These are phyloP conservation scores for Botia almorhae DNA, from an alignment of 2,797 vertebrate species.

Conservation along the genomic window DNA sequence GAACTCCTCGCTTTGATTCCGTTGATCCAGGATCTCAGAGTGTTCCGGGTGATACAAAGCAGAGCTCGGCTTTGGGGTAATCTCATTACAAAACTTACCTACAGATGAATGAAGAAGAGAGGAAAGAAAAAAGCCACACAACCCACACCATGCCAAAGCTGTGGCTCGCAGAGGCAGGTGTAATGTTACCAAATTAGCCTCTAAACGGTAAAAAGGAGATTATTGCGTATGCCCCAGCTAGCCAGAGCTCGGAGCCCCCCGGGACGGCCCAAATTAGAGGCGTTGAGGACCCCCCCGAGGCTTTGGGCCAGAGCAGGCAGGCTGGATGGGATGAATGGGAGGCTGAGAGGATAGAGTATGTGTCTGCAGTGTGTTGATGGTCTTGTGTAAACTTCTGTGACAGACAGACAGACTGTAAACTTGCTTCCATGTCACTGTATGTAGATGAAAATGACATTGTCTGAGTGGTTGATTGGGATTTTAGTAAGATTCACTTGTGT, in stretches of 20 bases:
- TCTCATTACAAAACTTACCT: slow-evolving; percentile 86
- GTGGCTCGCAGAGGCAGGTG: slow-evolving; percentile 82
- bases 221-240: slow-evolving; percentile 82
- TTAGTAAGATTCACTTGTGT: too few relatives aligned
- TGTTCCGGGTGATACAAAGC: slow-evolving; percentile 80
- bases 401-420: not conserved
- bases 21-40: slow-evolving; percentile 81
- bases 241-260: slow-evolving; percentile 79
- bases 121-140: slow-evolving; percentile 62
- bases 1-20: slow-evolving; percentile 77
- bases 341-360: slow-evolving; percentile 37
- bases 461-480: not conserved
- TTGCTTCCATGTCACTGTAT: not conserved
- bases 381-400: not conserved
- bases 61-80: slow-evolving; percentile 82
- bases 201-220: slow-evolving; percentile 87
- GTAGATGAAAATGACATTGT: not conserved
- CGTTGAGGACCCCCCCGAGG: slow-evolving; percentile 60
- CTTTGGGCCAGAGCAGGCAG: slow-evolving; percentile 69
- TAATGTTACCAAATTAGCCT: slow-evolving; percentile 87
- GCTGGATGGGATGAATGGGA: slow-evolving; percentile 57
- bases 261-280: slow-evolving; percentile 71
- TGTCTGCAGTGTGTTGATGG: not conserved
- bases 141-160: slow-evolving; percentile 73
- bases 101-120: slow-evolving; percentile 66